Conservation (phyloP, 1,140 invertebrate genomes). For the Drosophila elegans region DNA sequence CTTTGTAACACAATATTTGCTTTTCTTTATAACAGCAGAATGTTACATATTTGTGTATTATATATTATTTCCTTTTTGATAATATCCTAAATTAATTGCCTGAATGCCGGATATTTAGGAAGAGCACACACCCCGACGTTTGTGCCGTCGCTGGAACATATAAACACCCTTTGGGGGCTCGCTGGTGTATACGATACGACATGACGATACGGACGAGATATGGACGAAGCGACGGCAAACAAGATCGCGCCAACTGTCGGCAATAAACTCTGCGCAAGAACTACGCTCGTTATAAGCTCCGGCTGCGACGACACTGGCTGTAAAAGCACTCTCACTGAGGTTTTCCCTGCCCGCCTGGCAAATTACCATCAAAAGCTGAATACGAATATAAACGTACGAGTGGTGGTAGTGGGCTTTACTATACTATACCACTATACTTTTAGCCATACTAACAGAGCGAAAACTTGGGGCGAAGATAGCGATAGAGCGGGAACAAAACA, state of each 20-base stretch:
- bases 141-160: conserved; percentile 31
- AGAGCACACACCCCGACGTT: too few species aligned
- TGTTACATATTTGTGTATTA: conserved; percentile 25
- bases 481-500: conserved; percentile 81
- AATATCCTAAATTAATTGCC: conserved; percentile 17
- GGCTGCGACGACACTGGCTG: conserved; percentile 56
- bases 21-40: too few species aligned
- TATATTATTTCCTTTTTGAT: background rate
- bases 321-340: conserved; percentile 76
- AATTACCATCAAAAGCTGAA: conserved; percentile 82
- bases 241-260: conserved; percentile 59
- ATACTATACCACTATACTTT: too few species aligned
- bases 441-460: conserved; percentile 38
- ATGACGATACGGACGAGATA: conserved; percentile 39
- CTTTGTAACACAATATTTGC: too few species aligned
- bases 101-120: background rate
- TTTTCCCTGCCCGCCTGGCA: conserved; percentile 66
- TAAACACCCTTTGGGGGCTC: conserved; percentile 12
- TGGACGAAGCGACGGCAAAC: conserved; percentile 68
- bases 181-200: conserved; percentile 25
- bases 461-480: conserved; percentile 76
- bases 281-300: conserved; percentile 69
- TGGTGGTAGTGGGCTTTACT: conserved; percentile 39
- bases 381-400: conserved; percentile 56
- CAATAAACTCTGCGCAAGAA: conserved; percentile 73